These are phyloP conservation scores for Zygaena filipendulae DNA, from an alignment of 2,888 invertebrate species.

Conservation along the genomic window DNA sequence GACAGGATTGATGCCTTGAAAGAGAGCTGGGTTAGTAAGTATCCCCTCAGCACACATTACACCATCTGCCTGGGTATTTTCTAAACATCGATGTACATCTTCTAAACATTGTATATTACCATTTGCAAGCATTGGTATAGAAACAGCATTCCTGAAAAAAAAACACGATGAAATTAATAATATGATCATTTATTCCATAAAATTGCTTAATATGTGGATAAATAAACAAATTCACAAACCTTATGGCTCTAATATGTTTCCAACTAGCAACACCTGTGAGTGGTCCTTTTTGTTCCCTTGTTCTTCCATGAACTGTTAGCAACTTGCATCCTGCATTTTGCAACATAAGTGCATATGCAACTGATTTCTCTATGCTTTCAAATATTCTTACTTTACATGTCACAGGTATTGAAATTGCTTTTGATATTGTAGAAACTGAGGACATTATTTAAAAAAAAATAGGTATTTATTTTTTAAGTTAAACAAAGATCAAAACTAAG, in stretches of 20 bases:
- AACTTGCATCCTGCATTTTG: slow-evolving; percentile 93
- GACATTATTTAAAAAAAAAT: slow-evolving; percentile 21
- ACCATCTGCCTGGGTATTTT: slow-evolving; percentile 85
- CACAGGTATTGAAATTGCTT: slow-evolving; percentile 85
- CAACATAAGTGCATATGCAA: slow-evolving; percentile 93
- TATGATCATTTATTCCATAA: too few relatives aligned
- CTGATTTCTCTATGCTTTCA: slow-evolving; percentile 84
- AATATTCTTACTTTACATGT: slow-evolving; percentile 97
- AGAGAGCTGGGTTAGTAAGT: slow-evolving; percentile 96
- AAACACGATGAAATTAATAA: slow-evolving; percentile 8
- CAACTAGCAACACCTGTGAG: slow-evolving; percentile 95
- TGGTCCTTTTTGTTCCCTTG: slow-evolving; percentile 95
- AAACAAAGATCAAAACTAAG: not conserved
- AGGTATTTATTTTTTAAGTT: slow-evolving; percentile 5
- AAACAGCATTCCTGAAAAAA: slow-evolving; percentile 77
- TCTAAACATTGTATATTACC: slow-evolving; percentile 94
- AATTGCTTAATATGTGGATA: too few relatives aligned
- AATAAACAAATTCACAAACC: too few relatives aligned
- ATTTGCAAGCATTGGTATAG: slow-evolving; percentile 96
- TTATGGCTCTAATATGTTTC: slow-evolving; percentile 91
- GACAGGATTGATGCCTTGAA: slow-evolving; percentile 80
- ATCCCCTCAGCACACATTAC: slow-evolving; percentile 96
- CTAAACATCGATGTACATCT: slow-evolving; percentile 87
- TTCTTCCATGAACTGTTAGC: slow-evolving; percentile 96
- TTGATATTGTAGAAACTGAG: slow-evolving; percentile 76